A percentile compares a stretch with the other conserved stretches of the same genome.
These are phyloP conservation scores for Tragelaphus eurycerus DNA, from an alignment of 2,797 vertebrate species.

Conservation along the genomic window DNA sequence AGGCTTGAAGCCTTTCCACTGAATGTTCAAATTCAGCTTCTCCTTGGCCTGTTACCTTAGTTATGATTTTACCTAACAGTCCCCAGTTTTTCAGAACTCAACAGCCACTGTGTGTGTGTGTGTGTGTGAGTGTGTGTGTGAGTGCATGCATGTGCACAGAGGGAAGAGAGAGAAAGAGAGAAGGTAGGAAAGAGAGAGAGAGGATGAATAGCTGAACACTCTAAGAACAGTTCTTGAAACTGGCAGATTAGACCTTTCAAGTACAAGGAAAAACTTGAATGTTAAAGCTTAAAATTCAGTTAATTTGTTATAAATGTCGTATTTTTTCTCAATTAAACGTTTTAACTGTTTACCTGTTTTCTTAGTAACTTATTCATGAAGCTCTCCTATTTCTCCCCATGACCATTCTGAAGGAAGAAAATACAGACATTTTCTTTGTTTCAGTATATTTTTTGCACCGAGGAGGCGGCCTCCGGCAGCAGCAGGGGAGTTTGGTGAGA, in stretches of 20 bases:
- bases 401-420: not conserved
- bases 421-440: not conserved
- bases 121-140: no score
- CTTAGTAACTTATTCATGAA: slow-evolving; percentile 5
- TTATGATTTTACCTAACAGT: not conserved
- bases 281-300: slow-evolving; percentile 37
- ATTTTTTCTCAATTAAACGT: not conserved
- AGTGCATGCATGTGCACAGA: not conserved
- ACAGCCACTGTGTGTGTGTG: not conserved
- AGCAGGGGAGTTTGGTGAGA: not conserved
- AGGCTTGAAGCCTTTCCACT: not conserved
- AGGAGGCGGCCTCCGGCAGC: not conserved
- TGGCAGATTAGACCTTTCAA: not conserved
- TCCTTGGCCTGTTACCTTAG: not conserved
- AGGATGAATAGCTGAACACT: not conserved
- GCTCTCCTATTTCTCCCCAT: not conserved
- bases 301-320: not conserved
- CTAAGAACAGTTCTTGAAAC: not conserved
- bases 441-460: not conserved
- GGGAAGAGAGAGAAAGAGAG: not conserved
- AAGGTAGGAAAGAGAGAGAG: not conserved
- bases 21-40: not conserved
- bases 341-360: not conserved
- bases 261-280: slow-evolving; percentile 38
- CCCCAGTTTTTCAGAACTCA: not conserved